Base-by-base conservation (phyloP, 2,888 invertebrate species). In the Lepidochrysops patricia region DNA sequence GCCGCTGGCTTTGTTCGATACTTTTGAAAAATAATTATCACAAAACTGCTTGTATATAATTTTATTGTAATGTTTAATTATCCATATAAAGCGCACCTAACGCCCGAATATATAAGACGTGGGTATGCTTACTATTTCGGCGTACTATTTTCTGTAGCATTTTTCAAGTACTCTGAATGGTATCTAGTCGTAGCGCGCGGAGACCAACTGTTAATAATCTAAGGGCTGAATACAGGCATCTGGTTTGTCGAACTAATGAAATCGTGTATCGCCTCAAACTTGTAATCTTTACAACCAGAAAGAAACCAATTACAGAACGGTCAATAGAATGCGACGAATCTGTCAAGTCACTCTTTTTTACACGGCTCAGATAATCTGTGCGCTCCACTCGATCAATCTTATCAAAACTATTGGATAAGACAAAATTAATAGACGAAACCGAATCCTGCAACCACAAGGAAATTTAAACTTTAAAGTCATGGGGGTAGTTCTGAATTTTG, bases 331-430 rank as follows among this genome's bases (percentile, higher is more conserved):
- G 87, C 87, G 80, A 84, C 68, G 85, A 84, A 87, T 88, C 86
- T 84, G 86, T 87, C 89, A 88, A 89, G 89, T 89, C 89, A 89
- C 84, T 73, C 85, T 89, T 88, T 75, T 87, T 81, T 79, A 75
- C 72, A 67, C 60, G 68, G 68, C 68, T 74, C 80, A 89, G 87
- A 88, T 88, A 79, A 88, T 88, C 88, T 88, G 80, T 77, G 86
- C 84, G 86, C 88, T 83, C 81, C 88, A 88, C 89, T 89, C 86
- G 87, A 89, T 89, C 89, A 89, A 89, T 89, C 89, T 89, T 89
- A 87, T 85, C 82, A 75, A 79, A 79, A 80, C 84, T 80, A 80
- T 78, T 74, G 61, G 62, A 58, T 65, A 54, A 67, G 35, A 67
- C 63, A 62, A 67, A 58, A 54, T 62, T 43, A 71, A 80, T 79